Evolutionary conservation across 2,113 vertebrate genomes (phyloP).

Genomic region (Sinocyclocheilus anshuiensis): DNA sequence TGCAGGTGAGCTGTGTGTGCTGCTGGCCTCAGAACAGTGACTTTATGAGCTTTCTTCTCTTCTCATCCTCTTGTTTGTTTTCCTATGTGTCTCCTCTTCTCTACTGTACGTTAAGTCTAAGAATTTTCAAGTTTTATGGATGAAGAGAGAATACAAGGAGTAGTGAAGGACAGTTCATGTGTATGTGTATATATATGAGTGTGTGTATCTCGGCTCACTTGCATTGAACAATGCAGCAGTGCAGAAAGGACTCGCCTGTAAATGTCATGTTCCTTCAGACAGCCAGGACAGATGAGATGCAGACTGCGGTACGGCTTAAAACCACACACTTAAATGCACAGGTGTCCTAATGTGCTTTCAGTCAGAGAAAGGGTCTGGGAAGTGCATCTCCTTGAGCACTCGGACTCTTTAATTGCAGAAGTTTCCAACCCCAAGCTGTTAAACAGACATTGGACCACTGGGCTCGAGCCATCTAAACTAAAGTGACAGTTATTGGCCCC

Average conservation of each 20-base stretch:
- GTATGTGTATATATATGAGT: background rate
- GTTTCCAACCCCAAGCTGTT: conserved; percentile 69
- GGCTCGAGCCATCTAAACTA: conserved; percentile 76
- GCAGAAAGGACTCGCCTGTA: conserved; percentile 66
- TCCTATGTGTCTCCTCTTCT: conserved; percentile 60
- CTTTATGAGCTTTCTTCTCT: conserved; percentile 73
- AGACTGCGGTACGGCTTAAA: conserved; percentile 27
- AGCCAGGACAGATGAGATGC: conserved; percentile 54
- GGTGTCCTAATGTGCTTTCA: conserved; percentile 53
- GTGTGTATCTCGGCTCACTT: background rate
- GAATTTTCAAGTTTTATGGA: conserved; percentile 7
- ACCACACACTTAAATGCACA: conserved; percentile 59
- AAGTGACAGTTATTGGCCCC: conserved; percentile 81
- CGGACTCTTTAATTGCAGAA: conserved; percentile 67
- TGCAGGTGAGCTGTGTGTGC: conserved; percentile 63
- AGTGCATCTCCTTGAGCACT: conserved; percentile 58
- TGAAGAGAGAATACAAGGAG: conserved; percentile 45
- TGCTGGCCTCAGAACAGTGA: conserved; percentile 71
- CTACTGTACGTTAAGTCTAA: conserved; percentile 15
- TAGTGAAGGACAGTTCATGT: conserved; percentile 12
- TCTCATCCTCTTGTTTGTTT: conserved; percentile 61
- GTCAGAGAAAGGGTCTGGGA: conserved; percentile 48
- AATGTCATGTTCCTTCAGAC: conserved; percentile 72
- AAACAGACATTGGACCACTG: conserved; percentile 71
- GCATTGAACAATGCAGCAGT: conserved; percentile 54